Conservation (phyloP, 2,888 invertebrate genomes). For the Digitonthophagus gazella region DNA sequence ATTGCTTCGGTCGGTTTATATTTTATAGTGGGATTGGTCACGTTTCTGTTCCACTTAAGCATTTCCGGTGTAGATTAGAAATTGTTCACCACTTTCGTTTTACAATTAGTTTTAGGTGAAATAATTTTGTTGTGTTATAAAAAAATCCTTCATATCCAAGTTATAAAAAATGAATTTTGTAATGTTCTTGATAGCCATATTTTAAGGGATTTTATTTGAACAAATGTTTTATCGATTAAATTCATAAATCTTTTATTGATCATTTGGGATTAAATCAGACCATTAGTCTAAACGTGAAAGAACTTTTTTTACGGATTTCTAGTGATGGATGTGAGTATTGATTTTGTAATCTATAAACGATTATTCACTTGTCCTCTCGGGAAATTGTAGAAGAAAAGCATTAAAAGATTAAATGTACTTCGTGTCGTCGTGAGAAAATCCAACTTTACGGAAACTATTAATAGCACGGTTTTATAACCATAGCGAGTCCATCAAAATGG, state of each 20-base stretch:
- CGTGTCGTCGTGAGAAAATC: background rate
- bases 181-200: no score
- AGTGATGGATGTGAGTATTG: background rate
- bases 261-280: no score
- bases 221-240: no score
- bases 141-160: no score
- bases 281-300: no score
- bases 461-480: background rate
- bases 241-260: no score
- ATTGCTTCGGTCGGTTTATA: background rate
- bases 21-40: background rate
- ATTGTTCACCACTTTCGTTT: background rate
- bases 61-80: background rate
- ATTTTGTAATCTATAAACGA: slow-evolving; percentile 11
- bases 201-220: no score
- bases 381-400: background rate
- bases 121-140: no score
- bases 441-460: background rate
- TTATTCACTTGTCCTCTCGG: slow-evolving; percentile 1
- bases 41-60: background rate
- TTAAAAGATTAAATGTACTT: background rate
- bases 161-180: no score
- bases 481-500: background rate
- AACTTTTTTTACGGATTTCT: background rate
- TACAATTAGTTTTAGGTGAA: background rate